phyloP scores from a whole-genome alignment of 2,888 invertebrate genomes.

The Cybosia mesomella region DNA sequence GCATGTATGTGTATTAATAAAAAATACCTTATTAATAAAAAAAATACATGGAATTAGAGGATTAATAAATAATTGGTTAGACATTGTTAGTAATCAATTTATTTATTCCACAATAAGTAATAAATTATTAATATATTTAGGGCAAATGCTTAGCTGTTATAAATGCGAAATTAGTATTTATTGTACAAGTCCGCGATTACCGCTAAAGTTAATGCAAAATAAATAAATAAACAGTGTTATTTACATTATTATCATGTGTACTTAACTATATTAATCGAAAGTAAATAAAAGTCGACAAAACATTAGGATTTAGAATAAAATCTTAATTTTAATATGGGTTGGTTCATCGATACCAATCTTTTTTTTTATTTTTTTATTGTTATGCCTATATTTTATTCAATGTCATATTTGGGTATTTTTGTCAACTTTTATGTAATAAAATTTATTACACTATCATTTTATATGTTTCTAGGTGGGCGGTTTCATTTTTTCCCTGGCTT shows the following conservation, averaged over 20 bases:
- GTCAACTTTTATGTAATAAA: conserved; percentile 44
- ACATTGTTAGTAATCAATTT: conserved; percentile 65
- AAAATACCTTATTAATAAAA: background rate
- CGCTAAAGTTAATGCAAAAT: conserved; percentile 59
- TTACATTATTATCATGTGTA: conserved; percentile 66
- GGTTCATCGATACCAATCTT: conserved; percentile 6
- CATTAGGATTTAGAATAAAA: conserved; percentile 12
- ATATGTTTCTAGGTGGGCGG: conserved; percentile 28
- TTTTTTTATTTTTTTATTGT: conserved; percentile 30
- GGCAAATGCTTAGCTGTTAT: conserved; percentile 69
- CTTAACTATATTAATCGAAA: conserved; percentile 51
- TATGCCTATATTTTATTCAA: conserved; percentile 15
- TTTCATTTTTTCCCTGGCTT: background rate
- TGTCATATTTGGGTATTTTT: conserved; percentile 26
- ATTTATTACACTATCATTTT: conserved; percentile 43
- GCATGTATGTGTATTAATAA: too few species aligned
- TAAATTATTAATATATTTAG: conserved; percentile 68
- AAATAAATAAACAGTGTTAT: conserved; percentile 73
- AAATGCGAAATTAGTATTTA: conserved; percentile 80
- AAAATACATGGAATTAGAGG: background rate
- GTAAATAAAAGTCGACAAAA: conserved; percentile 48
- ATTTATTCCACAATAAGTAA: conserved; percentile 79
- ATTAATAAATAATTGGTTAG: conserved; percentile 31
- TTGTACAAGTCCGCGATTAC: conserved; percentile 76
- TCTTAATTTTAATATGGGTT: conserved; percentile 16